phyloP scores from a whole-genome alignment of 2,113 vertebrate genomes.

The Fregetta grallaria region DNA sequence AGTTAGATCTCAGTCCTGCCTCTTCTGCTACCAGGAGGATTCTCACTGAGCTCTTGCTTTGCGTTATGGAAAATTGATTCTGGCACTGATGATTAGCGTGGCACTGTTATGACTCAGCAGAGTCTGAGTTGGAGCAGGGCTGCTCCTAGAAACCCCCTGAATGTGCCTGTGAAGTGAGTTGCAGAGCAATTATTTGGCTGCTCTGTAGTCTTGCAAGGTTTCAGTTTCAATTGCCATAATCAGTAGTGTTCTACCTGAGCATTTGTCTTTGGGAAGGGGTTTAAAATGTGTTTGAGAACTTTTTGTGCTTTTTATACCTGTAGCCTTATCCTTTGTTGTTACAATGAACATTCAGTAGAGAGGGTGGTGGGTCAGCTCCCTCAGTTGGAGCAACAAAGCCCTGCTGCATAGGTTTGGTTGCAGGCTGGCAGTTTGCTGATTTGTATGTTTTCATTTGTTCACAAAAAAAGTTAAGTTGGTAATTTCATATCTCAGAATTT shows the following conservation, averaged over 20 bases:
- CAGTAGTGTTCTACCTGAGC: not conserved
- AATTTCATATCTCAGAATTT: not conserved
- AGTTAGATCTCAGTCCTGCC: not conserved
- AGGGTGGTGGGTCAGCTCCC: not conserved
- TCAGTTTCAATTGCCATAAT: not conserved
- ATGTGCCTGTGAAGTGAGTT: not conserved
- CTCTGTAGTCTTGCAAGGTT: not conserved
- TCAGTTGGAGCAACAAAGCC: not conserved
- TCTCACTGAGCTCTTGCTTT: not conserved
- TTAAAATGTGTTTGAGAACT: not conserved
- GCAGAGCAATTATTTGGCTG: constrained; percentile 4
- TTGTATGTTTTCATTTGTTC: not conserved
- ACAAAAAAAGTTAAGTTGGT: not conserved
- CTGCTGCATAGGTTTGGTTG: not conserved
- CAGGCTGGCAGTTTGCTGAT: not conserved
- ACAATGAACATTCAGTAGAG: not conserved
- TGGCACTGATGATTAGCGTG: not conserved
- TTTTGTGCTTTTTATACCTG: not conserved
- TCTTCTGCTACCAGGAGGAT: not conserved
- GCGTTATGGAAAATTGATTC: constrained; percentile 20
- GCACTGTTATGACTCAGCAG: constrained; percentile 45
- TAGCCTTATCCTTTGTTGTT: not conserved
- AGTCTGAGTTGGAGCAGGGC: not conserved
- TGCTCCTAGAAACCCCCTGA: constrained; percentile 33
- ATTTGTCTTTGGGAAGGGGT: not conserved